phyloP scores from a whole-genome alignment of 2,113 vertebrate genomes.

The Pitta sordida region DNA sequence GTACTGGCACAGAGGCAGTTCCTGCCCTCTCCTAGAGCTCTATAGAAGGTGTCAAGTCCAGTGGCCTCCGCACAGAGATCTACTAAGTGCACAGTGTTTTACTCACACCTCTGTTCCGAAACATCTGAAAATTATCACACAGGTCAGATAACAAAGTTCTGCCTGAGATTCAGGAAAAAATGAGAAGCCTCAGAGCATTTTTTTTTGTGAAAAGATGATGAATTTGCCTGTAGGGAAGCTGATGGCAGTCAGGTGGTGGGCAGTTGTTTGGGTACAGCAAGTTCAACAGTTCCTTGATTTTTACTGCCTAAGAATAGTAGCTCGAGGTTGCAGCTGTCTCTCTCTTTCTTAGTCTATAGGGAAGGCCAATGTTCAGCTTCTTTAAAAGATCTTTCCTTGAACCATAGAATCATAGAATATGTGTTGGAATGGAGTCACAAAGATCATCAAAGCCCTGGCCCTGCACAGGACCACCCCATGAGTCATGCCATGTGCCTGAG shows the following conservation, averaged over 20 bases:
- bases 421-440: not conserved
- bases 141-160: not conserved
- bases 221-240: not conserved
- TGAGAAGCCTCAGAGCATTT: not conserved
- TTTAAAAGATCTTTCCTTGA: not conserved
- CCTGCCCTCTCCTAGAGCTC: not conserved
- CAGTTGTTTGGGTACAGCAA: not conserved
- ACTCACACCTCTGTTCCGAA: not conserved
- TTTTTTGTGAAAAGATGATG: not conserved
- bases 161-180: not conserved
- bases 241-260: not conserved
- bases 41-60: not conserved
- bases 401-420: not conserved
- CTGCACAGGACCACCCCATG: not conserved
- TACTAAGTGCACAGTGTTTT: not conserved
- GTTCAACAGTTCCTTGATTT: not conserved
- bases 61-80: not conserved
- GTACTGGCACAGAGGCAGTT: not conserved
- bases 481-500: not conserved
- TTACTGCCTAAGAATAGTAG: not conserved
- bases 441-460: not conserved
- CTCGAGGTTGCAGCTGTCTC: not conserved
- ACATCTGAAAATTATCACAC: not conserved
- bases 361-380: not conserved
- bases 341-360: not conserved